Evolutionary conservation across 2,113 vertebrate species (phyloP).

Genomic region (Osmerus mordax): DNA sequence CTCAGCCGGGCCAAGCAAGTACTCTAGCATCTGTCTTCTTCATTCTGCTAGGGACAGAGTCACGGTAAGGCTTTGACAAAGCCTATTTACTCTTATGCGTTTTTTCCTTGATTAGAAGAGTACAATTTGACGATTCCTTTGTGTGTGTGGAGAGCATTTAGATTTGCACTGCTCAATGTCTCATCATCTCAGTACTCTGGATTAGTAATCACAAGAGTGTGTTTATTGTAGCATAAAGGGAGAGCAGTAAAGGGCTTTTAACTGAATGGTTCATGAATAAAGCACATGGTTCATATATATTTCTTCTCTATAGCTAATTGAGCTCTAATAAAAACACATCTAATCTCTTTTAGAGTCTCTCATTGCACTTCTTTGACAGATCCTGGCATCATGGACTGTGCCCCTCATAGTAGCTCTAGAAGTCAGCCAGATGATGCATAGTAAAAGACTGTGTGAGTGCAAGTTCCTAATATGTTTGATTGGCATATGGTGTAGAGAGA

Average conservation of each 20-base stretch:
- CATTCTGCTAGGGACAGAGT: not conserved
- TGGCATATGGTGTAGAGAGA: slow-evolving; percentile 21
- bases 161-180: slow-evolving; percentile 27
- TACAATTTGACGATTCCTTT: slow-evolving; percentile 31
- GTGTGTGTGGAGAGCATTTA: slow-evolving; percentile 34
- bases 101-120: slow-evolving; percentile 24
- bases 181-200: slow-evolving; percentile 28
- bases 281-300: no score
- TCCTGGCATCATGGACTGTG: no score
- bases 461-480: slow-evolving; percentile 16
- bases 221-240: slow-evolving; percentile 34
- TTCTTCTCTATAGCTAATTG: no score
- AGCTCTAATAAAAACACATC: no score
- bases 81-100: slow-evolving; percentile 6
- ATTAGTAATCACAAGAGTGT: slow-evolving; percentile 34
- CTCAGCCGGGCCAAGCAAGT: no score
- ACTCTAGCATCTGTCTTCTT: slow-evolving; percentile 12
- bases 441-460: slow-evolving; percentile 5
- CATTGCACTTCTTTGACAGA: no score
- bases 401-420: no score
- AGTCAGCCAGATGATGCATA: not conserved
- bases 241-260: slow-evolving; percentile 48
- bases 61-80: no score
- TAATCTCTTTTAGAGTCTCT: no score
- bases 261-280: slow-evolving; percentile 26